A percentile compares a stretch with the other conserved stretches of the same genome.
Conservation (phyloP, 2,113 vertebrate genomes). For the Euleptes europaea region DNA sequence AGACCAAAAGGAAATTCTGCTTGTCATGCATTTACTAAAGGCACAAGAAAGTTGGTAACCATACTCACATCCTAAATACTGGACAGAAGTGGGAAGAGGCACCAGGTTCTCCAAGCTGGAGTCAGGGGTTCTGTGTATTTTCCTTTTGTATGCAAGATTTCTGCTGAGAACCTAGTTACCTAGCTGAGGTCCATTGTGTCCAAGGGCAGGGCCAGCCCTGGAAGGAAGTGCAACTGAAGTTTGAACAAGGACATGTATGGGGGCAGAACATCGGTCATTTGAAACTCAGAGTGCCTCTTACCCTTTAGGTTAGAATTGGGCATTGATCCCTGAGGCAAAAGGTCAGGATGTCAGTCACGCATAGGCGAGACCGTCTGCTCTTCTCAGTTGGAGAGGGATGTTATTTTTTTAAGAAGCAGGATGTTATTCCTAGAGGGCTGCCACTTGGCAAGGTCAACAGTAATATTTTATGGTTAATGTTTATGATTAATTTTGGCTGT, state of each 20-base stretch:
- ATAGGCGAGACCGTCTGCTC: slow-evolving; percentile 50
- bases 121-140: background rate
- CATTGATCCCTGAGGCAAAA: slow-evolving; percentile 56
- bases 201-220: background rate
- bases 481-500: slow-evolving; percentile 74
- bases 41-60: background rate
- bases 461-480: slow-evolving; percentile 71
- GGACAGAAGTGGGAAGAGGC: background rate
- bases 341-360: slow-evolving; percentile 56
- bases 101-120: background rate
- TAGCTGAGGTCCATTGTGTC: background rate
- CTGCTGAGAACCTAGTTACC: background rate
- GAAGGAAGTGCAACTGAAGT: slow-evolving; percentile 12
- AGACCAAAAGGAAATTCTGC: background rate
- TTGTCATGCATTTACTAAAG: background rate
- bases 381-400: slow-evolving; percentile 60
- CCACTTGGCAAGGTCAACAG: slow-evolving; percentile 65
- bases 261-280: slow-evolving; percentile 6
- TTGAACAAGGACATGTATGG: background rate
- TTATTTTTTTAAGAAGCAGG: slow-evolving; percentile 75
- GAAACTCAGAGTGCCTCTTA: slow-evolving; percentile 31
- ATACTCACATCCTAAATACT: background rate
- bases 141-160: background rate
- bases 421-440: slow-evolving; percentile 75
- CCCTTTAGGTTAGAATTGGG: slow-evolving; percentile 42